A percentile compares a stretch with the other conserved stretches of the same genome.
These are phyloP conservation scores for Dicerorhinus sumatrensis DNA, from an alignment of 2,113 vertebrate genomes.

Conservation along the genomic window DNA sequence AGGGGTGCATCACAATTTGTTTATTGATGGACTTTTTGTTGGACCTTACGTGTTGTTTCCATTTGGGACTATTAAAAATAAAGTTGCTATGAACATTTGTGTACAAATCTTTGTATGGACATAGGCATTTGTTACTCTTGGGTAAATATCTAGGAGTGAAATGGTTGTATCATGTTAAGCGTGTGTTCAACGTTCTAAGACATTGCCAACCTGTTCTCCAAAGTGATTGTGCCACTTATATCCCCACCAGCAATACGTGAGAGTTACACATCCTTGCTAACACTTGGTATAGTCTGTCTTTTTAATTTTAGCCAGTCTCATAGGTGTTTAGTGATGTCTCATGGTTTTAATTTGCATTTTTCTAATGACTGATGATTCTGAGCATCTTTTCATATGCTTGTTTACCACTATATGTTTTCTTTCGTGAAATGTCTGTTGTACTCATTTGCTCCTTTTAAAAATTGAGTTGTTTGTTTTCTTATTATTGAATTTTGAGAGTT, in stretches of 20 bases:
- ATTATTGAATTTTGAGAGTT: neutral
- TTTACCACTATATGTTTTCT: neutral
- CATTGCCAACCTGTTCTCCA: neutral
- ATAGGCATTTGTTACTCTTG: neutral
- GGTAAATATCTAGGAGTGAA: neutral
- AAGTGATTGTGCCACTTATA: neutral
- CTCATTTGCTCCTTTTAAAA: no score
- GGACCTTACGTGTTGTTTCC: neutral
- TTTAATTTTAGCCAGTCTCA: neutral
- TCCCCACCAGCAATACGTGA: neutral
- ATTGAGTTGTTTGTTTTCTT: no score
- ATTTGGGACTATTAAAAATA: neutral
- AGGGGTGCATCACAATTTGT: neutral
- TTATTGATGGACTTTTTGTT: neutral
- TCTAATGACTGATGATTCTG: neutral
- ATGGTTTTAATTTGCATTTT: neutral
- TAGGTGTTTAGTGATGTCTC: accelerated
- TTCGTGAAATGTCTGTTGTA: neutral
- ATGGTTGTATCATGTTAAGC: neutral
- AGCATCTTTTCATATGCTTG: neutral
- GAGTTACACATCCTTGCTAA: neutral
- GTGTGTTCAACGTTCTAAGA: neutral
- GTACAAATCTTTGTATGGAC: neutral
- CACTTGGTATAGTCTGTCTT: neutral
- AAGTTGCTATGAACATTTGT: neutral